A percentile compares a stretch with the other conserved stretches of the same genome.
These are phyloP conservation scores for Sminthurinus signatus DNA, from an alignment of 1,140 invertebrate species.

Conservation along the genomic window DNA sequence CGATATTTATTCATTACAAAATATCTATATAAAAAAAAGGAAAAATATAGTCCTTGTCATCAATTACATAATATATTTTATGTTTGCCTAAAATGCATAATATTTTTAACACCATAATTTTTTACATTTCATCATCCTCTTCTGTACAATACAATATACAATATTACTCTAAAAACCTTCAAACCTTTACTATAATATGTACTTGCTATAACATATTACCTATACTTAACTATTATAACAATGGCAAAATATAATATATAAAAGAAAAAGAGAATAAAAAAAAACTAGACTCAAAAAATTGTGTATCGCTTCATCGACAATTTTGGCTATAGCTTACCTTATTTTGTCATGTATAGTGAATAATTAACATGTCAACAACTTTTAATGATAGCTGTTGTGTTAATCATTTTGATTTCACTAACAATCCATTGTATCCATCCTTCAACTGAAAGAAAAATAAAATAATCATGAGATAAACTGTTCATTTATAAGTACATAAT, in stretches of 20 bases:
- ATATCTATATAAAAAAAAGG: neutral
- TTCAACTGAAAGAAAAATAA: too few relatives aligned
- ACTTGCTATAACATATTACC: too few relatives aligned
- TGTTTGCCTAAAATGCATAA: conserved; percentile 3
- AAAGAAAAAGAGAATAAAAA: neutral
- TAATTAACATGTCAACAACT: neutral
- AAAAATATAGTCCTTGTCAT: conserved; percentile 12
- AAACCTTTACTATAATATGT: too few relatives aligned
- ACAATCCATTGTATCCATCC: conserved; percentile 12
- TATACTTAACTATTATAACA: too few relatives aligned
- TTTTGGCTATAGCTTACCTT: neutral
- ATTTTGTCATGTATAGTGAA: neutral
- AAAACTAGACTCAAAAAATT: neutral
- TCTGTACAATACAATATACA: too few relatives aligned
- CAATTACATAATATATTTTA: conserved; percentile 15
- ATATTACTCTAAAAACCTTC: too few relatives aligned
- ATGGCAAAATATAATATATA: conserved; percentile 10
- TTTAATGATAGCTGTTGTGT: too few relatives aligned
- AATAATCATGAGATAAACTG: too few relatives aligned
- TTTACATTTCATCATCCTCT: too few relatives aligned
- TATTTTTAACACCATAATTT: too few relatives aligned
- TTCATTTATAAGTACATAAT: too few relatives aligned
- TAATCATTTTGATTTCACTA: neutral
- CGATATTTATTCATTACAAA: neutral
- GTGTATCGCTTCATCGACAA: neutral